phyloP scores from a whole-genome alignment of 2,113 vertebrate species.

The Hyla sarda region DNA sequence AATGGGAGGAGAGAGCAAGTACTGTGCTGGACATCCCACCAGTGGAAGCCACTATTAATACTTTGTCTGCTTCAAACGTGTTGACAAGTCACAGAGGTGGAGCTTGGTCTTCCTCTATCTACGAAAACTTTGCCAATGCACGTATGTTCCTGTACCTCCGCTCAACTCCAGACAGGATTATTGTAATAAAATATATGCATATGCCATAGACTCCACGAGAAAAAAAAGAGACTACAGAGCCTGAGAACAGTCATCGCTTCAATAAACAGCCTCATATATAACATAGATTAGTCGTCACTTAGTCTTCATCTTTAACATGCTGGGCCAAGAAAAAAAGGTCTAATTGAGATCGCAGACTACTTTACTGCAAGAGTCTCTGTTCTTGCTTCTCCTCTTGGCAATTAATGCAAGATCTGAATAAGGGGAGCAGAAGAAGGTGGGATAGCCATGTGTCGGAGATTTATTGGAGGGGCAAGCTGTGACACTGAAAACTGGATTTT shows the following conservation, averaged over 20 bases:
- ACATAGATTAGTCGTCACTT: neutral
- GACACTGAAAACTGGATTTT: neutral
- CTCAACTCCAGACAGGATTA: constrained; percentile 35
- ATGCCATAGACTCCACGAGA: constrained; percentile 4
- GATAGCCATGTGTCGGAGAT: neutral
- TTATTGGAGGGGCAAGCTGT: neutral
- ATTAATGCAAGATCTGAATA: neutral
- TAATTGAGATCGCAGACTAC: constrained; percentile 14
- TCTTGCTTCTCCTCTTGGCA: neutral
- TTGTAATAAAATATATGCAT: constrained; percentile 10
- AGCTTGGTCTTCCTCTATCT: constrained; percentile 25
- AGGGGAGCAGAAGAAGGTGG: neutral
- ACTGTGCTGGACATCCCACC: constrained; percentile 36
- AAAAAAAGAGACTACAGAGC: neutral
- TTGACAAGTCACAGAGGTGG: constrained; percentile 36
- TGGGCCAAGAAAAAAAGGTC: constrained; percentile 17
- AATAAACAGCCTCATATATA: constrained; percentile 23
- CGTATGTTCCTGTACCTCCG: constrained; percentile 43
- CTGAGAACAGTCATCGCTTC: constrained; percentile 18
- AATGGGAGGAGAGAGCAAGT: constrained; percentile 9
- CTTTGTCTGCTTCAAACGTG: constrained; percentile 31
- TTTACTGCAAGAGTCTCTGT: neutral
- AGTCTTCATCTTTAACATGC: constrained; percentile 1
- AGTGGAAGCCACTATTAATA: constrained; percentile 18
- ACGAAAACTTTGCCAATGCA: constrained; percentile 38